Percentiles rank a stretch among this genome's conserved stretches.
Conservation (phyloP, 1,140 invertebrate species). For the Lepidurus couesii region DNA sequence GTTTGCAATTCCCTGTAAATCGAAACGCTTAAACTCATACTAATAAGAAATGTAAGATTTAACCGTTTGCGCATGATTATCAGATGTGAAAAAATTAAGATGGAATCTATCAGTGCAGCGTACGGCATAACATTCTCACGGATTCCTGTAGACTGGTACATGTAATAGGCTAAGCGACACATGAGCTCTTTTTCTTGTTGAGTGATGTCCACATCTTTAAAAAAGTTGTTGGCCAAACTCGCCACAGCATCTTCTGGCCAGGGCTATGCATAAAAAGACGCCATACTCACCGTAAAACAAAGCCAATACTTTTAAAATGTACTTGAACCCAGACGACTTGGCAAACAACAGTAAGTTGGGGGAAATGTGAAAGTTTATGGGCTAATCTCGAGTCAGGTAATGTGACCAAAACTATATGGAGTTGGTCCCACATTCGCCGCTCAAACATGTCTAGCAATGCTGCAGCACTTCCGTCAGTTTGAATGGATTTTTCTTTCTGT, state of each 20-base stretch:
- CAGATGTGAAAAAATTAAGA: neutral
- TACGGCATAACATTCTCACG: neutral
- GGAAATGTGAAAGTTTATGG: slow-evolving; percentile 55
- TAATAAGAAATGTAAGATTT: too few species aligned
- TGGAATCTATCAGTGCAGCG: neutral
- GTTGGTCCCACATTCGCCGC: slow-evolving; percentile 78
- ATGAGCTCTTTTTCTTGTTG: slow-evolving; percentile 8
- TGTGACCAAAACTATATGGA: slow-evolving; percentile 89
- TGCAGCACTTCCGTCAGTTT: slow-evolving; percentile 82
- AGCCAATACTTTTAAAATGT: slow-evolving; percentile 37
- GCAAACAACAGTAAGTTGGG: slow-evolving; percentile 90
- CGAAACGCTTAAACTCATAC: too few species aligned
- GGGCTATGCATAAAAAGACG: slow-evolving; percentile 48
- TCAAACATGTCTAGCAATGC: slow-evolving; percentile 92
- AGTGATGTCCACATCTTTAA: slow-evolving; percentile 74
- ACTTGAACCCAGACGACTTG: slow-evolving; percentile 98
- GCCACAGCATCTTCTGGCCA: slow-evolving; percentile 91
- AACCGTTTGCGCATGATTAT: neutral
- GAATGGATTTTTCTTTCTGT: slow-evolving; percentile 71
- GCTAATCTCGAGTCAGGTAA: slow-evolving; percentile 57
- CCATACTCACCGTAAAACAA: slow-evolving; percentile 30
- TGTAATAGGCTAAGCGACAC: neutral
- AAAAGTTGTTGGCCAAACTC: slow-evolving; percentile 80
- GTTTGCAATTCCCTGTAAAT: neutral
- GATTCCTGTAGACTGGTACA: neutral